Conservation (phyloP, 2,797 vertebrate genomes). For the Premnoplex brunnescens region DNA sequence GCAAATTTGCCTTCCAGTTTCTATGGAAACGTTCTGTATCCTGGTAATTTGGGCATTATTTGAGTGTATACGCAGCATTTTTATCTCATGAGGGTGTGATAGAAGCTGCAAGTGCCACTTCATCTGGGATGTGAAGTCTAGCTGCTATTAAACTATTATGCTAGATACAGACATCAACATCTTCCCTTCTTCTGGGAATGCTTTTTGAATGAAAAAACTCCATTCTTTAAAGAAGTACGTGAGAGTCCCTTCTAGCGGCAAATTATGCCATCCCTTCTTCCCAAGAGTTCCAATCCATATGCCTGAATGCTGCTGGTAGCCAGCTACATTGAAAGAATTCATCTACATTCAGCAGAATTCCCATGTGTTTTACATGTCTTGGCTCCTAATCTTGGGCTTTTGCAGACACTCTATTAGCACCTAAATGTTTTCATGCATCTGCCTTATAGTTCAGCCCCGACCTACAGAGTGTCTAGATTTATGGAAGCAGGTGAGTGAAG, state of each 20-base stretch:
- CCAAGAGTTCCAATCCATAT: neutral
- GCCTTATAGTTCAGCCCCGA: neutral
- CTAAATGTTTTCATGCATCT: neutral
- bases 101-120: neutral
- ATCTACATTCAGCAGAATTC: neutral
- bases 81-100: neutral
- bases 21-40: neutral
- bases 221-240: neutral
- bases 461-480: neutral
- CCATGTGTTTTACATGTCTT: neutral
- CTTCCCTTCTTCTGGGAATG: neutral
- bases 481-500: neutral
- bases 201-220: neutral
- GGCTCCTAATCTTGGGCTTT: neutral
- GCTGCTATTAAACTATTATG: neutral
- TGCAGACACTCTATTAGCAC: neutral
- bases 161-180: neutral
- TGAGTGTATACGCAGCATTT: neutral
- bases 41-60: neutral
- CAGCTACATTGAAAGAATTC: neutral
- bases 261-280: neutral
- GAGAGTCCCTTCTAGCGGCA: neutral
- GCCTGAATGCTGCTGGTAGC: neutral
- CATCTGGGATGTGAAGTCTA: neutral
- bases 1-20: neutral